Evolutionary conservation across 92 coral and sea anemone genomes (phyloP).

Genomic region (Anthopleura xanthogrammica): DNA sequence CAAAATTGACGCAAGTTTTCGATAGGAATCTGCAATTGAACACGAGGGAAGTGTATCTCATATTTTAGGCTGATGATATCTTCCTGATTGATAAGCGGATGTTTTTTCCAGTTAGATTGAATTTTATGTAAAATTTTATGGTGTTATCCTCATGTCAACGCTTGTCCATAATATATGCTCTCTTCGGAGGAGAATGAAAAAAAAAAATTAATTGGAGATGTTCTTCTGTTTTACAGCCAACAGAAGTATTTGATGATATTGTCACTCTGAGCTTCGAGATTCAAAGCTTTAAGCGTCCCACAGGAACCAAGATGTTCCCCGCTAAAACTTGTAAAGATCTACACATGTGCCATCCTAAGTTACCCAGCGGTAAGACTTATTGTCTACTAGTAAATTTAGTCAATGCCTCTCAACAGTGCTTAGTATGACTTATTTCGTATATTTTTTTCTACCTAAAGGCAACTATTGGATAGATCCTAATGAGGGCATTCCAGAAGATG

Average conservation of each 20-base stretch:
- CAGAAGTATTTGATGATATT: constrained; percentile 46
- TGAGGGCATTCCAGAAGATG: constrained; percentile 90
- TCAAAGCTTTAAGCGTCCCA: constrained; percentile 71
- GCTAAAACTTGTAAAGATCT: constrained; percentile 92
- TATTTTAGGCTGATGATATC: no score
- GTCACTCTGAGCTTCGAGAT: constrained; percentile 57
- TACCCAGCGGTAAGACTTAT: constrained; percentile 58
- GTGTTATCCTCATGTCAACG: no score
- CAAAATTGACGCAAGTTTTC: no score
- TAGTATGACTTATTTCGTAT: neutral
- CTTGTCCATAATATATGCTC: no score
- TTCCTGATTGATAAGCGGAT: no score
- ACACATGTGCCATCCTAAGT: constrained; percentile 74
- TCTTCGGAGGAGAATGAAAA: neutral
- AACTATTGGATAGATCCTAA: constrained; percentile 96
- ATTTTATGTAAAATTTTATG: no score
- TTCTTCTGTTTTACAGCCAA: constrained; percentile 5
- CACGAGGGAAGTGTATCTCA: no score
- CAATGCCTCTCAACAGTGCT: neutral
- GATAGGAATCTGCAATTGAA: no score
- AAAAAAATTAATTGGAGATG: neutral
- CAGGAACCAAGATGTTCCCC: constrained; percentile 85
- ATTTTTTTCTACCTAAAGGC: constrained; percentile 39
- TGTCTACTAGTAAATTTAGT: neutral
- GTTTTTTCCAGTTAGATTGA: no score